Evolutionary conservation across 2,888 invertebrate species (phyloP).

Genomic region (Polyommatus iphigenia): DNA sequence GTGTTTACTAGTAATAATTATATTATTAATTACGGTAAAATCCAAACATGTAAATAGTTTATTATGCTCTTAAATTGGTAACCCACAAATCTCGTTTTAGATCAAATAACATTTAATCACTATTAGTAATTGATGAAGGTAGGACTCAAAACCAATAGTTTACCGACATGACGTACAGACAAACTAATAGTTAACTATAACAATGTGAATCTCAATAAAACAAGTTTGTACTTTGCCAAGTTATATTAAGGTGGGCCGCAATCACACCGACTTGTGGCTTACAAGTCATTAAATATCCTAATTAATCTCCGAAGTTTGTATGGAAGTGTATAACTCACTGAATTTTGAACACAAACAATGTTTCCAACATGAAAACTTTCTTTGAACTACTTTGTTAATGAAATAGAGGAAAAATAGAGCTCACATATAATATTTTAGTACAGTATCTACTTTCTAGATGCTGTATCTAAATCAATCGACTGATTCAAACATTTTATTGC

Average conservation of each 20-base stretch:
- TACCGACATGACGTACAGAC: conserved; percentile 34
- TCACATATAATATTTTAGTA: too few relatives aligned
- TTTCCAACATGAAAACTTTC: background rate
- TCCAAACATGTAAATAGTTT: background rate
- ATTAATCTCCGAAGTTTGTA: conserved; percentile 14
- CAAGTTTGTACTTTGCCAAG: conserved; percentile 38
- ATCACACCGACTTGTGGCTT: conserved; percentile 37
- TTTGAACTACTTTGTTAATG: background rate
- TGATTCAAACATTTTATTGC: too few relatives aligned
- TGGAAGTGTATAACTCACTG: background rate
- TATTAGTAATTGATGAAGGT: background rate
- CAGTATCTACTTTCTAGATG: too few relatives aligned
- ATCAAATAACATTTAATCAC: background rate
- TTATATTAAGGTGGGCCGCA: conserved; percentile 35
- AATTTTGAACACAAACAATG: background rate
- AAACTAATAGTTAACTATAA: conserved; percentile 41
- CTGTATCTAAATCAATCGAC: too few relatives aligned
- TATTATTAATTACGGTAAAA: background rate
- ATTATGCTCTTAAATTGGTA: background rate
- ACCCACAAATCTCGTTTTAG: background rate
- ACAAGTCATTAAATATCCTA: conserved; percentile 24
- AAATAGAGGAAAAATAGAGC: too few relatives aligned
- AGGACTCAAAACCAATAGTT: background rate
- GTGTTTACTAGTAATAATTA: too few relatives aligned
- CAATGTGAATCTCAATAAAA: conserved; percentile 44